phyloP scores from a whole-genome alignment of 2,113 vertebrate species.

The Cyanocitta stelleri region DNA sequence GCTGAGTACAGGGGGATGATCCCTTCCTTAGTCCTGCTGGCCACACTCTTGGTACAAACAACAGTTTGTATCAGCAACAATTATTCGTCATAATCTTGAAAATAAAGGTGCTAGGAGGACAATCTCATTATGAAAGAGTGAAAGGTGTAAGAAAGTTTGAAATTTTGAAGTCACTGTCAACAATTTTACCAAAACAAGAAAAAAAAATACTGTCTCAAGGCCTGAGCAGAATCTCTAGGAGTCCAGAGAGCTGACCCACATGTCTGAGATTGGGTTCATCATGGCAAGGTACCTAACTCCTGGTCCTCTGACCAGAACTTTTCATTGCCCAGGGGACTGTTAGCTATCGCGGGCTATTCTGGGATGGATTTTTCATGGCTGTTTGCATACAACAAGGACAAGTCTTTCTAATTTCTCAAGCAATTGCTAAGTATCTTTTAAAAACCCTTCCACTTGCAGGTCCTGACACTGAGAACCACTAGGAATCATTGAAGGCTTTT shows the following conservation, averaged over 20 bases:
- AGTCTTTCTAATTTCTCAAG: neutral
- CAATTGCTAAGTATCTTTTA: neutral
- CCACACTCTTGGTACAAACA: neutral
- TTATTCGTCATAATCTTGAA: neutral
- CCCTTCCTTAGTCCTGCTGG: neutral
- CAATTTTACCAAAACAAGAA: neutral
- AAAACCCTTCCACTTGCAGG: neutral
- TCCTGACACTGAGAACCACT: neutral
- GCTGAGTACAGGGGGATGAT: neutral
- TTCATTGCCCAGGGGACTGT: neutral
- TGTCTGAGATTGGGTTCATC: accelerated
- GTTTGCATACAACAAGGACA: neutral
- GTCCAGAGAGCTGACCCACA: neutral
- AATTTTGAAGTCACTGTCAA: neutral
- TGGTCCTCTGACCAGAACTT: neutral
- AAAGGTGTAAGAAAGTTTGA: neutral
- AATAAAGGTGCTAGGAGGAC: neutral
- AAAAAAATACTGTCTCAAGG: neutral
- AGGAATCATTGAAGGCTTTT: neutral
- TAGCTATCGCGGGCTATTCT: neutral
- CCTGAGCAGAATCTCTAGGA: neutral
- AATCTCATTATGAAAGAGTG: neutral
- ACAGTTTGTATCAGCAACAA: neutral
- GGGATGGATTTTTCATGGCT: neutral
- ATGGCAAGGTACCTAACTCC: neutral